phyloP scores from a whole-genome alignment of 1,140 invertebrate genomes.

The Grapholita molesta region DNA sequence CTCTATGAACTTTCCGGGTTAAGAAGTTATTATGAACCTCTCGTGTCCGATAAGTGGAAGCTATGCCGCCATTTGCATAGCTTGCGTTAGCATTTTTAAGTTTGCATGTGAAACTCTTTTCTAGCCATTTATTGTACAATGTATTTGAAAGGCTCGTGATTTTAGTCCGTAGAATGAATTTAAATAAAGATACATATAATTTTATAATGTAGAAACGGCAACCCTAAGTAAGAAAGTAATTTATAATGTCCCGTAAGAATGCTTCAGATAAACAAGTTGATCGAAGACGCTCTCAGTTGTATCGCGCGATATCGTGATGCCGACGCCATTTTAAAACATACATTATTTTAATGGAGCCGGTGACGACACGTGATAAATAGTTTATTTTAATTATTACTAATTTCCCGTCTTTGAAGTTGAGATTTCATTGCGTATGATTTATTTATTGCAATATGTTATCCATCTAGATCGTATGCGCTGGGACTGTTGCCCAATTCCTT shows the following conservation, averaged over 20 bases:
- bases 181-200: neutral
- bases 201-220: slow-evolving; percentile 25
- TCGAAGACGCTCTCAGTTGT: slow-evolving; percentile 45
- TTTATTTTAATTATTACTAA: slow-evolving; percentile 18
- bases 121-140: neutral
- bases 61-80: neutral
- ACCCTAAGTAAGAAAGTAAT: slow-evolving; percentile 34
- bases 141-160: neutral
- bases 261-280: slow-evolving; percentile 45
- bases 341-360: slow-evolving; percentile 50
- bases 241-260: slow-evolving; percentile 37
- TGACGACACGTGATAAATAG: slow-evolving; percentile 31
- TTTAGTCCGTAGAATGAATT: neutral
- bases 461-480: neutral
- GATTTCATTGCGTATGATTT: neutral
- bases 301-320: slow-evolving; percentile 29
- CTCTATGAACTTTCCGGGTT: neutral
- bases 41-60: neutral
- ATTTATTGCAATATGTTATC: neutral
- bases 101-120: neutral
- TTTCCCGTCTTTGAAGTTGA: neutral
- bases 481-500: neutral
- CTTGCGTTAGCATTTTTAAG: neutral
- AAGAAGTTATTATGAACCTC: neutral
- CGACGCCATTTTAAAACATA: slow-evolving; percentile 42